Base-by-base conservation (phyloP, 2,113 vertebrate species). In the Pogona vitticeps region DNA sequence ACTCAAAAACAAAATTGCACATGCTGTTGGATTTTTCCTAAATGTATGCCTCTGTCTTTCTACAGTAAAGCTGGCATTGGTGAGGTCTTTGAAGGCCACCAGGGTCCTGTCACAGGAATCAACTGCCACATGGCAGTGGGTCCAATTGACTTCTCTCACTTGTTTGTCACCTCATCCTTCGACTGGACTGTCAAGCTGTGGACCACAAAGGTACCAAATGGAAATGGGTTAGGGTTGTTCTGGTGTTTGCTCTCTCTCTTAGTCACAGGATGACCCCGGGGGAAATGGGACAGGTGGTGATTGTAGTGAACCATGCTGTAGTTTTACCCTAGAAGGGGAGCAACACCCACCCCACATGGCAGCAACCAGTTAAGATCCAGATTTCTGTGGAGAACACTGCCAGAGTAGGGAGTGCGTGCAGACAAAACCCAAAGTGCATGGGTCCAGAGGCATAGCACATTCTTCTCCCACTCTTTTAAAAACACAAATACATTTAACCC, bases 151-250 rank as follows among this genome's bases (percentile, higher is more conserved):
- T 99, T 99, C 87, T 99, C 98, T 63, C 98, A 99, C 95, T 97
- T 99, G 81, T 99, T 99, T 91, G 97, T 98, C 92, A 99, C 98
- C 1, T 99, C 98, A 0, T 99, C 99, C 3, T 99, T 99, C 88
- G 98, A 99, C 96, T 99, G 98, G 98, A 99, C 98, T 15, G 97
- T 99, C 93, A 99, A 99, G 92, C 93, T 99, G 85, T 99, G 98
- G 98, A 99, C 98, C 91, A 99, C 99, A 76, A 99, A 99, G 98
- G 99, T 99, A 95, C 91, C 95, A 59, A 1, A 3, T 42, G n/a
- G n/a, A 33, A 31, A 38, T 68, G 7, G 31, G 76, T n/a, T 26
- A 72, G 56, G 31, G 9, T 75, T 67, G 15, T 82, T 70, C 82
- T 13, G 28, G n/a, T 20, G 9, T 76, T 28, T 82, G 18, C n/a